These are phyloP conservation scores for Hoplostethus atlanticus DNA, from an alignment of 2,797 vertebrate genomes.

Conservation along the genomic window DNA sequence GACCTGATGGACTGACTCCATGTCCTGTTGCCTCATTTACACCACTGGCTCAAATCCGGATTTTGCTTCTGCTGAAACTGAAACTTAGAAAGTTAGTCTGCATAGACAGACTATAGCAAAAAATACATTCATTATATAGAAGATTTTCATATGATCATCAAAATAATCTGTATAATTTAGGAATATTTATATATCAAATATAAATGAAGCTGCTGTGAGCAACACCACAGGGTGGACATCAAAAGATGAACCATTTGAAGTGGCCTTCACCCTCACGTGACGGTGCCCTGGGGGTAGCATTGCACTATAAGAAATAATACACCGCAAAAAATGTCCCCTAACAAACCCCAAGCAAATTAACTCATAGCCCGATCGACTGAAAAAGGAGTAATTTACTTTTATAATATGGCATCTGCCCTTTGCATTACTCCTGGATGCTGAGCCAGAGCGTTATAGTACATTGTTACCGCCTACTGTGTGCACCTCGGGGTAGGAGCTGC, in stretches of 20 bases:
- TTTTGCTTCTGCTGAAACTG: too few species aligned
- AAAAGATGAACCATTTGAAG: conserved; percentile 24
- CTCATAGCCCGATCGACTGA: conserved; percentile 65
- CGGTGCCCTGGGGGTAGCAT: conserved; percentile 48
- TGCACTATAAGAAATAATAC: conserved; percentile 60
- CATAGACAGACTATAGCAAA: background rate
- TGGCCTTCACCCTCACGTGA: conserved; percentile 35
- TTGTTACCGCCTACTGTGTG: conserved; percentile 49
- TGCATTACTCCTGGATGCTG: conserved; percentile 63
- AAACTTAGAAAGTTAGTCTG: too few species aligned
- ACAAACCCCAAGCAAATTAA: conserved; percentile 63
- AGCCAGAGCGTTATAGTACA: conserved; percentile 58
- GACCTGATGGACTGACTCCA: background rate
- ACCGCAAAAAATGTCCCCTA: conserved; percentile 33
- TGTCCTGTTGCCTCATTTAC: background rate
- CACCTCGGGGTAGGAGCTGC: conserved; percentile 53
- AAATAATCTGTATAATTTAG: too few species aligned
- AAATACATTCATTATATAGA: background rate
- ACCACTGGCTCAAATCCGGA: too few species aligned
- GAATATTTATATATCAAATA: background rate
- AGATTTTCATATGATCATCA: too few species aligned
- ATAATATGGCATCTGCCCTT: conserved; percentile 75
- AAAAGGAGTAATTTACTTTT: conserved; percentile 64
- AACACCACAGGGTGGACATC: conserved; percentile 21
- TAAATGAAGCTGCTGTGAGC: background rate